phyloP scores from a whole-genome alignment of 2,797 vertebrate species.

The Peromyscus nudipes region DNA sequence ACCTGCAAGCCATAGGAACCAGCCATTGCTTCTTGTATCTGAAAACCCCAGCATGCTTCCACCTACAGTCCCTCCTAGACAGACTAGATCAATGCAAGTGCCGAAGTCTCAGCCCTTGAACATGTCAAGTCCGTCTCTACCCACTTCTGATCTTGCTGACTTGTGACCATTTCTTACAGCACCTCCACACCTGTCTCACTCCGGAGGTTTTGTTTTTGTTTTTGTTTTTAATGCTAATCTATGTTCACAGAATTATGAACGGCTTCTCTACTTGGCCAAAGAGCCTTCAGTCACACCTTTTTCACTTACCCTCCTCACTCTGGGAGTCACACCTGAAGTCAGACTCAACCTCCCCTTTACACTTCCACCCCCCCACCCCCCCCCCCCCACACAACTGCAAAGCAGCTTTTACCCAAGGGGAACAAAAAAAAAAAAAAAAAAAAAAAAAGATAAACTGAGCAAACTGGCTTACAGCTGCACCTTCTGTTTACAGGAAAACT shows the following conservation, averaged over 20 bases:
- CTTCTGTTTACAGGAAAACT: neutral
- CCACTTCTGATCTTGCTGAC: neutral
- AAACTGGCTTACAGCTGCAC: neutral
- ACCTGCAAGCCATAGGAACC: neutral
- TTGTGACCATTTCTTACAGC: neutral
- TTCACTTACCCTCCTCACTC: too few species aligned
- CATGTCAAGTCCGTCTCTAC: neutral
- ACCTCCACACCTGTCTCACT: neutral
- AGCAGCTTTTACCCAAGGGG: neutral
- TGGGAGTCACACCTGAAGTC: neutral
- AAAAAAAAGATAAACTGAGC: too few species aligned
- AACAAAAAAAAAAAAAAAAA: neutral
- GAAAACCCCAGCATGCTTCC: neutral
- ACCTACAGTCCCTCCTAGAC: too few species aligned
- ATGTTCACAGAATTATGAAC: neutral
- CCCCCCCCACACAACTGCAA: too few species aligned
- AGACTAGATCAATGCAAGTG: neutral
- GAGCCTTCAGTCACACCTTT: too few species aligned
- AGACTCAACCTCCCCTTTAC: neutral
- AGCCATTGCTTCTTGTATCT: neutral
- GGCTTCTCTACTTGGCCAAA: neutral
- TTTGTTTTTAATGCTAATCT: neutral
- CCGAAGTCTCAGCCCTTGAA: neutral
- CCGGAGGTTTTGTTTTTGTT: neutral
- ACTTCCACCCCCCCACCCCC: fast-evolving